Evolutionary conservation across 2,888 invertebrate species (phyloP), one percentile per base, ranked within the genome.

Genomic region (Hylaea fasciaria): DNA sequence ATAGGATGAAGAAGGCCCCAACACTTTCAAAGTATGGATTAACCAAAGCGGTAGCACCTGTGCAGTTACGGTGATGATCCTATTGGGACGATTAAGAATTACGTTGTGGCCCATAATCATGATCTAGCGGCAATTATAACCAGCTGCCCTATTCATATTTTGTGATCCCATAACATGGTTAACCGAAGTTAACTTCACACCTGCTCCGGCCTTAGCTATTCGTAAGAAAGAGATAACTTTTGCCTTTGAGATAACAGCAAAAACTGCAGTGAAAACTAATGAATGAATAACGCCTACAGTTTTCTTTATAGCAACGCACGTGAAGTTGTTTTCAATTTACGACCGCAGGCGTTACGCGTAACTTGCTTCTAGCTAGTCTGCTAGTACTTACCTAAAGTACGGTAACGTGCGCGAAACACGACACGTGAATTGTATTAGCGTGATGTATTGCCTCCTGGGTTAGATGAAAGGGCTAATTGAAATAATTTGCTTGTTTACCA

Each of bases 371-470:
- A 35, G 16, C 29, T 29, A 1, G 40, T 37, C n/a, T n/a, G n/a
- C n/a, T n/a, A n/a, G n/a, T n/a, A n/a, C n/a, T n/a, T n/a, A 10
- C 3, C 5, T 37, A 40, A 47, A 29, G 41, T 41, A 55, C 41
- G 29, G 10, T 55, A 55, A 55, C 47, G 47, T 47, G 10, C 17
- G 10, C 40, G 9, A 29, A 55, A 41, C 41, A 47, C 46, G 39
- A 54, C 39, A 46, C 37, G 16, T 45, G 22, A 3, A 17, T 22
- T 37, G 22, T 35, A 39, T 29, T 29, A 29, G 29, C 29, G 29
- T 45, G 29, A 45, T 29, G 29, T 29, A 29, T 45, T 44, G 17
- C 43, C 11, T 8, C 9, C 10, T 11, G 44, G 22, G 44, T 8
- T 32, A 32, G 32, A 7, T 32, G 32, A 32, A 32, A 32, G 1